Conservation (phyloP, 2,797 vertebrate genomes). For the Falco novaeseelandiae region DNA sequence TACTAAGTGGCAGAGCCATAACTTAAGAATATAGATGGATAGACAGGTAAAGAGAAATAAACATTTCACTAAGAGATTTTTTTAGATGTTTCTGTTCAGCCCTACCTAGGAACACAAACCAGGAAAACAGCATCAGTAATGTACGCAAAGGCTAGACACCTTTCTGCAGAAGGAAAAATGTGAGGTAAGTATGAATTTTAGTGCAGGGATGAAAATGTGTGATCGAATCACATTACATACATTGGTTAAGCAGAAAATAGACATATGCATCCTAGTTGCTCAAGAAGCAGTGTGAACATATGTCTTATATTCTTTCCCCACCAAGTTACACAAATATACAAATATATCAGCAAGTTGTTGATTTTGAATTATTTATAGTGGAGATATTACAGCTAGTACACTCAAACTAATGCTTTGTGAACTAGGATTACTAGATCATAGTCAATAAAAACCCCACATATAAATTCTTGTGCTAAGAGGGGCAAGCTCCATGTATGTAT, state of each 20-base stretch:
- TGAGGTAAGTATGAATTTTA: not conserved
- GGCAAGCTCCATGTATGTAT: not conserved
- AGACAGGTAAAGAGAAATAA: not conserved
- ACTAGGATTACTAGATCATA: not conserved
- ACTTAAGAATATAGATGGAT: not conserved
- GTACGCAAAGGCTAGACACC: not conserved
- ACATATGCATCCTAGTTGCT: not conserved
- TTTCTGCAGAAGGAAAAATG: not conserved
- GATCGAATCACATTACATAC: not conserved
- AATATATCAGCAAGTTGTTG: not conserved
- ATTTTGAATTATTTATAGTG: not conserved
- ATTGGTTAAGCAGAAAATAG: not conserved
- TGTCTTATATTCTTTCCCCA: not conserved
- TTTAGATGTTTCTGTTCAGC: not conserved
- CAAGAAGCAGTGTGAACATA: not conserved
- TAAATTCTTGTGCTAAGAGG: not conserved
- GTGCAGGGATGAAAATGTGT: not conserved
- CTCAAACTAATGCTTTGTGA: not conserved
- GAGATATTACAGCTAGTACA: not conserved
- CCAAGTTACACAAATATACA: not conserved
- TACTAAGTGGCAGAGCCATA: not conserved
- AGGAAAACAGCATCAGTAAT: not conserved
- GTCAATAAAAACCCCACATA: not conserved
- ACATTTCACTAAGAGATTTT: not conserved
- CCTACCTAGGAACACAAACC: not conserved